phyloP scores from a whole-genome alignment of 2,888 invertebrate species.

The Piscicola geometra region DNA sequence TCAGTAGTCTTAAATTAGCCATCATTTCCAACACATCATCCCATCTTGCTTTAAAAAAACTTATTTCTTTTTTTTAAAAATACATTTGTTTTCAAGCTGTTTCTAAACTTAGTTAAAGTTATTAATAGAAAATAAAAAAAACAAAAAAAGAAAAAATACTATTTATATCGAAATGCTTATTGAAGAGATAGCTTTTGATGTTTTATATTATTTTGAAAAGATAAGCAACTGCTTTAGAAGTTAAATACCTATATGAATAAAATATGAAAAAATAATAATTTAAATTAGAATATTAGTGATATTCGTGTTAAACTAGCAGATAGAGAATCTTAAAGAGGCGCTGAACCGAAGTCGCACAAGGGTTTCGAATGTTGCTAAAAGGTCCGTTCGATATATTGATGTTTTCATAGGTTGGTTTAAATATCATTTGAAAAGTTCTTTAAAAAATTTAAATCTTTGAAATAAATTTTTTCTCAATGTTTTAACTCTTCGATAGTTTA shows the following conservation, averaged over 20 bases:
- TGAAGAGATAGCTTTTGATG: background rate
- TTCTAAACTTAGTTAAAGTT: no score
- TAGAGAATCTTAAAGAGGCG: slow-evolving; percentile 70
- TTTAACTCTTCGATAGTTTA: no score
- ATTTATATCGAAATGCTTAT: no score
- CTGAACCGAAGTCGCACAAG: slow-evolving; percentile 63
- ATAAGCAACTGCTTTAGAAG: background rate
- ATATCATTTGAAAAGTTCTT: background rate
- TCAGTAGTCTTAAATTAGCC: no score
- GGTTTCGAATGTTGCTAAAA: slow-evolving; percentile 54
- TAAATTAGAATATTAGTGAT: no score
- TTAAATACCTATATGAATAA: background rate
- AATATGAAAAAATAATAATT: background rate
- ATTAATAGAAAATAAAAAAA: no score
- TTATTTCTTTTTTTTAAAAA: no score
- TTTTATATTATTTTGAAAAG: background rate
- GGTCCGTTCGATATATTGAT: slow-evolving; percentile 45
- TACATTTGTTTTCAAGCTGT: no score
- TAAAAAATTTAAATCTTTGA: background rate
- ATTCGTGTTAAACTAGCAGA: slow-evolving; percentile 52
- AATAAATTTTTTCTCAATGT: background rate
- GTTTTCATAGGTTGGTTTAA: background rate
- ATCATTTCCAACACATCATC: no score
- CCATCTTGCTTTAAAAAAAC: no score
- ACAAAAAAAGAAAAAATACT: no score